Base-by-base conservation (phyloP, 2,888 invertebrate species). In the Caenorhabditis panamensis region DNA sequence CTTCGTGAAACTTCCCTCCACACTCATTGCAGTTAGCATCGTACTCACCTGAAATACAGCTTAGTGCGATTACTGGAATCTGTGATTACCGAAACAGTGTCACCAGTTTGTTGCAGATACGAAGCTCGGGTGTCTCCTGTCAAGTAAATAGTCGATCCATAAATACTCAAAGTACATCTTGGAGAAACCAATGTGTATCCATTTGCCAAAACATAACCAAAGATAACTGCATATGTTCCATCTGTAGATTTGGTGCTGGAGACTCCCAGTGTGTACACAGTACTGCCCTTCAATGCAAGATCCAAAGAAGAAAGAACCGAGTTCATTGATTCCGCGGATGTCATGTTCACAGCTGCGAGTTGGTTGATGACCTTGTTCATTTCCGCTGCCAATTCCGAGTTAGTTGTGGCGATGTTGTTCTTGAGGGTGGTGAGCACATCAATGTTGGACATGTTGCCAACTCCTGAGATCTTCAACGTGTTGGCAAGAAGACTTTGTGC, bases 71-170 rank as follows among this genome's bases (percentile, higher is more conserved):
- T 8, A 36, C 36, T 36, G 5, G 36, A 36, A 36, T 36, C 11
- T 11, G 36, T 36, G 6, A 36, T 11, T 36, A 41, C 73, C 20
- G 64, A 56, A 13, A 80, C 58, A 41, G 71, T 59, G 59, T 80
- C 80, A 3, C 61, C 64, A 18, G 47, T 62, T 2, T 37, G 41
- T 58, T 81, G 81, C 20, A 66, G 31, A 28, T 72, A 81, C 13
- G 67, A 56, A 8, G 56, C 77, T 22, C 81, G n/a, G 4, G 77
- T 77, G 37, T 81, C 81, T 53, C 81, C 81, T 5, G 63, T 72
- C 24, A 81, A 5, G 26, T 77, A 81, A 8, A 68, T 54, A 36
- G 77, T 81, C 0, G 72, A 68, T 53, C 81, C 81, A 44, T 77
- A 72, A 16, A 81, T 56, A 31, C 59, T 81, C 49, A 81, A 28